Evolutionary conservation across 1,140 invertebrate genomes (phyloP).

Genomic region (Parasteatoda tepidariorum): DNA sequence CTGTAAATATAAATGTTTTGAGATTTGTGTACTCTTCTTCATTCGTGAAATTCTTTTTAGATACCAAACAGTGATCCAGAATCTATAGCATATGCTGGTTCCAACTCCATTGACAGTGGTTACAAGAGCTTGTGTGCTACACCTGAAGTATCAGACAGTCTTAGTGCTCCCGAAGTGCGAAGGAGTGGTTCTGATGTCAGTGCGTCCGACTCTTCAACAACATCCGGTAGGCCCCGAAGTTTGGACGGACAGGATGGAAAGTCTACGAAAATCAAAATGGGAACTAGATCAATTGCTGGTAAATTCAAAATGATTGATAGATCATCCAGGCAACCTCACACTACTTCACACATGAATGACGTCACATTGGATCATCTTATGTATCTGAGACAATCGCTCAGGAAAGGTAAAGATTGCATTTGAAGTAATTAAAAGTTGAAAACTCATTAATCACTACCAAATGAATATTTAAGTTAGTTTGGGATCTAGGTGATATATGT

Average conservation of each 20-base stretch:
- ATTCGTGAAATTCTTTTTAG: constrained; percentile 8
- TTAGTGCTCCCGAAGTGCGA: constrained; percentile 57
- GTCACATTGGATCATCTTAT: constrained; percentile 67
- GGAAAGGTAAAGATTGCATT: constrained; percentile 60
- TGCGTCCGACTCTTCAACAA: constrained; percentile 43
- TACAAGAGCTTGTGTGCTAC: constrained; percentile 70
- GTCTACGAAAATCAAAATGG: constrained; percentile 67
- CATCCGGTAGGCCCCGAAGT: constrained; percentile 57
- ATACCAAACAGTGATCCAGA: constrained; percentile 62
- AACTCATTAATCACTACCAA: no score
- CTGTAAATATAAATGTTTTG: no score
- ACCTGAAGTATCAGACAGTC: constrained; percentile 67
- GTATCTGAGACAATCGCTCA: constrained; percentile 66
- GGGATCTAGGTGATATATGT: no score
- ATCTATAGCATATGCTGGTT: constrained; percentile 68
- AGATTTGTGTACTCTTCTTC: no score
- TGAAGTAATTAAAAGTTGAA: no score
- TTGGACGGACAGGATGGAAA: constrained; percentile 23
- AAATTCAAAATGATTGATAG: constrained; percentile 6
- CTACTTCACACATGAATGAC: constrained; percentile 50
- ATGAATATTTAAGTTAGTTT: no score
- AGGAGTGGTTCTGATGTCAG: constrained; percentile 31
- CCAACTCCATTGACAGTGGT: constrained; percentile 69
- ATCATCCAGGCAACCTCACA: constrained; percentile 1
- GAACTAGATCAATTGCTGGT: constrained; percentile 66